phyloP scores from a whole-genome alignment of 1,140 invertebrate genomes.

The Aradophagus sp. region DNA sequence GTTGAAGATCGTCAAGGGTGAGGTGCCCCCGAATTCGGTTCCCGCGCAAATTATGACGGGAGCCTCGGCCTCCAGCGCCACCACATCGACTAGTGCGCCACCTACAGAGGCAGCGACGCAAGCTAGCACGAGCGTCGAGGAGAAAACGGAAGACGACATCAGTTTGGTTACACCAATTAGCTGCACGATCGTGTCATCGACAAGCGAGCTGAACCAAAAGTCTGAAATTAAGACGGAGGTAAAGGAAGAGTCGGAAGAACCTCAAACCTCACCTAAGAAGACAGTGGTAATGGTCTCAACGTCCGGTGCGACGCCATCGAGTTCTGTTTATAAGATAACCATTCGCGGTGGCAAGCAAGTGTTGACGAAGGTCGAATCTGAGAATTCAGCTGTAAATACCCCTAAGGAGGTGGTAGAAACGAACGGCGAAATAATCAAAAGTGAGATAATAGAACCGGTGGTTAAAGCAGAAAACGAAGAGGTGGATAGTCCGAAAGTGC shows the following conservation, averaged over 20 bases:
- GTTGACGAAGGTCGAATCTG: constrained; percentile 78
- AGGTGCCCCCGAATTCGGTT: constrained; percentile 71
- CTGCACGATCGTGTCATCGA: constrained; percentile 45
- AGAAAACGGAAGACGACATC: no score
- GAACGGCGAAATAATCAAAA: constrained; percentile 58
- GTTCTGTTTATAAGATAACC: constrained; percentile 79
- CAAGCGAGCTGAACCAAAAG: constrained; percentile 13
- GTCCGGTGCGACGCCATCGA: constrained; percentile 26
- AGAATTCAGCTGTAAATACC: constrained; percentile 39
- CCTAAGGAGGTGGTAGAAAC: constrained; percentile 36
- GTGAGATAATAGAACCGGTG: constrained; percentile 5
- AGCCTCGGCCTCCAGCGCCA: neutral
- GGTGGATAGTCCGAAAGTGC: neutral
- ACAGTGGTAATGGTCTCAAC: constrained; percentile 61
- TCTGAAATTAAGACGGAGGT: neutral
- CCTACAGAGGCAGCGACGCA: neutral
- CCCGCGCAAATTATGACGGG: constrained; percentile 64
- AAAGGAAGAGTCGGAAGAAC: constrained; percentile 28
- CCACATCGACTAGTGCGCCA: neutral
- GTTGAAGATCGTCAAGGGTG: constrained; percentile 88
- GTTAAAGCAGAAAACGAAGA: constrained; percentile 1
- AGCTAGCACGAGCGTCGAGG: neutral
- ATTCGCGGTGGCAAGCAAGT: constrained; percentile 84
- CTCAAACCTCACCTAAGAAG: constrained; percentile 54
- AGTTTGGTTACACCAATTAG: constrained; percentile 10